A percentile compares a stretch with the other conserved stretches of the same genome.
Evolutionary conservation across 2,113 vertebrate species (phyloP).

Genomic region (Amia ocellicauda): DNA sequence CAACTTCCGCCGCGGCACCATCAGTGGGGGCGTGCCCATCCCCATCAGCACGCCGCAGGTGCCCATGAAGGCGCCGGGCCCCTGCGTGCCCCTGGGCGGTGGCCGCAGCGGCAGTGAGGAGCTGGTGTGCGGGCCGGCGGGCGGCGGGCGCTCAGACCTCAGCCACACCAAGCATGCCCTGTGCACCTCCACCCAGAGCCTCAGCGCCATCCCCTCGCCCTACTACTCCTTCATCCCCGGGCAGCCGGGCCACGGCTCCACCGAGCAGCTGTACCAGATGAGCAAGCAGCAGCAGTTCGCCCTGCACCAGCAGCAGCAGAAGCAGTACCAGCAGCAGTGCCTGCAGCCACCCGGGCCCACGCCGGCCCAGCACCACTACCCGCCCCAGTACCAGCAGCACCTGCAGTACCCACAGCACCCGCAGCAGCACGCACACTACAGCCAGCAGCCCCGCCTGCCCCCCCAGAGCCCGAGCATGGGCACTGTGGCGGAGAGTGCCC

Average conservation of each 20-base stretch:
- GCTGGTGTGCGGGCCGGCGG: slow-evolving; percentile 14
- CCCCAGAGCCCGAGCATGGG: slow-evolving; percentile 53
- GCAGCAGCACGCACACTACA: slow-evolving; percentile 15
- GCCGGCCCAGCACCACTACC: background rate
- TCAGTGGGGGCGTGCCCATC: slow-evolving; percentile 71
- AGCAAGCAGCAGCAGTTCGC: slow-evolving; percentile 40
- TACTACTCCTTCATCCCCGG: slow-evolving; percentile 67
- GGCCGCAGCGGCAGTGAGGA: slow-evolving; percentile 16
- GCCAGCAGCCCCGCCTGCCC: slow-evolving; percentile 4
- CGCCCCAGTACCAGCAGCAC: slow-evolving; percentile 12
- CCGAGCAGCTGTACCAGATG: slow-evolving; percentile 36
- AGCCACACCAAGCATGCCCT: slow-evolving; percentile 46
- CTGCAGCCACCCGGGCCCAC: slow-evolving; percentile 9
- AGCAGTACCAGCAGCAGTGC: slow-evolving; percentile 26
- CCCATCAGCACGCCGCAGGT: slow-evolving; percentile 73
- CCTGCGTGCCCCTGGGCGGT: slow-evolving; percentile 13
- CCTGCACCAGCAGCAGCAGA: slow-evolving; percentile 37
- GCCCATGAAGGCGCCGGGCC: slow-evolving; percentile 46
- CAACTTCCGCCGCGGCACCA: slow-evolving; percentile 62
- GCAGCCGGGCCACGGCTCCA: slow-evolving; percentile 31
- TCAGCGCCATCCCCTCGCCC: slow-evolving; percentile 55
- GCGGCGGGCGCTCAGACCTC: slow-evolving; percentile 35
- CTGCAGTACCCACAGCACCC: slow-evolving; percentile 31
- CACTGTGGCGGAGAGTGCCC: slow-evolving; percentile 68
- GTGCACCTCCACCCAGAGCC: slow-evolving; percentile 67